Evolutionary conservation across 2,888 invertebrate genomes (phyloP).

Genomic region (Fragum whitleyi): DNA sequence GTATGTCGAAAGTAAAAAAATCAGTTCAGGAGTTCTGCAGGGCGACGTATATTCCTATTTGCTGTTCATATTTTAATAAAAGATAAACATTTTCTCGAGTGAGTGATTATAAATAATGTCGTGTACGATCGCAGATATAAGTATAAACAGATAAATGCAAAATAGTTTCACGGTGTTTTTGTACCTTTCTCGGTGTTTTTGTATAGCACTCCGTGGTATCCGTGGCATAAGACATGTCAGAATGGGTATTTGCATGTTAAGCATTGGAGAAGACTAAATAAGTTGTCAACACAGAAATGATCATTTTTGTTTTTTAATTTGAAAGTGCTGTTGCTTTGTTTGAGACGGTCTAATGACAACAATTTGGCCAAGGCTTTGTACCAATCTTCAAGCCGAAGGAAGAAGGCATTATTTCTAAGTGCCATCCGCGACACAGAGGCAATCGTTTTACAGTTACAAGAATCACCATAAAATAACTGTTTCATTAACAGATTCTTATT

Average conservation of each 20-base stretch:
- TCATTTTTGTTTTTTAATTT: too few species aligned
- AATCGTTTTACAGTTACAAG: too few species aligned
- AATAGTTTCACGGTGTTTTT: slow-evolving; percentile 31
- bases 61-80: slow-evolving; percentile 57
- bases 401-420: too few species aligned
- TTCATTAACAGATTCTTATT: too few species aligned
- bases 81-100: slow-evolving; percentile 57
- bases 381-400: too few species aligned
- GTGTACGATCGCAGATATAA: slow-evolving; percentile 10
- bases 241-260: not conserved
- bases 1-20: not conserved
- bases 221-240: not conserved
- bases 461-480: too few species aligned
- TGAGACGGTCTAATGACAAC: too few species aligned
- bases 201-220: slow-evolving; percentile 11
- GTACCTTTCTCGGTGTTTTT: slow-evolving; percentile 25
- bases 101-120: slow-evolving; percentile 42
- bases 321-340: too few species aligned
- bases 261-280: too few species aligned
- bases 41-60: not conserved
- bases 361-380: too few species aligned
- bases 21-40: not conserved
- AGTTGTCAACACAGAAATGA: too few species aligned
- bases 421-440: too few species aligned
- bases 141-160: slow-evolving; percentile 14